Conservation (phyloP, 37 sponge, comb jelly and placozoan species). For the Cladorhizidae sp. region DNA sequence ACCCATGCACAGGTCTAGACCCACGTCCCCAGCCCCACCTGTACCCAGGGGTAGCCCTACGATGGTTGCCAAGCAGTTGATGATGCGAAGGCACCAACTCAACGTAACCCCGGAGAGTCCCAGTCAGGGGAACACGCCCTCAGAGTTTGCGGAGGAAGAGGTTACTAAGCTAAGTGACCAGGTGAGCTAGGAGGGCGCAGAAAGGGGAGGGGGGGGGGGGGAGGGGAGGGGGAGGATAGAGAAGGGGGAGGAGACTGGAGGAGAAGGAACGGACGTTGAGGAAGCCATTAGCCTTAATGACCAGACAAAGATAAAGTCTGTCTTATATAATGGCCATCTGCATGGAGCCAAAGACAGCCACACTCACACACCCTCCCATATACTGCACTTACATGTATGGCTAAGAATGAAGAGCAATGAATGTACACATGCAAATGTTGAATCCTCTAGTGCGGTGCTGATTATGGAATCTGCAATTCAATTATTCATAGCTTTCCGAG, state of each 20-base stretch:
- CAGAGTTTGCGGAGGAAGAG: conserved; percentile 40
- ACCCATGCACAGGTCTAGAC: background rate
- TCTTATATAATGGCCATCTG: no score
- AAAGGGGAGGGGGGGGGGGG: background rate
- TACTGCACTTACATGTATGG: no score
- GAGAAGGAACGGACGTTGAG: no score
- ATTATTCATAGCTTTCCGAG: conserved; percentile 53
- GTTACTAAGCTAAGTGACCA: conserved; percentile 48
- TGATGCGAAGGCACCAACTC: conserved; percentile 16
- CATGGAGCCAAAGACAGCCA: no score
- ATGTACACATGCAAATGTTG: no score
- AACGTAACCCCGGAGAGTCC: conserved; percentile 10
- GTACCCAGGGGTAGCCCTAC: conserved; percentile 21
- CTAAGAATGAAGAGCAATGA: no score
- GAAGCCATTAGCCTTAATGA: no score
- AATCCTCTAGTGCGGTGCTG: no score
- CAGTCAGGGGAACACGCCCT: conserved; percentile 35
- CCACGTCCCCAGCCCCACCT: background rate
- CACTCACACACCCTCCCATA: no score
- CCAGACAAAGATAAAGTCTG: no score
- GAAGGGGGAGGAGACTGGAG: no score
- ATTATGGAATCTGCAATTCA: no score
- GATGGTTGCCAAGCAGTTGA: conserved; percentile 12
- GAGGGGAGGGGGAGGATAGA: background rate
- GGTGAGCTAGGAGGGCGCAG: conserved; percentile 11